Base-by-base conservation (phyloP, 1,140 invertebrate species). In the Calliphora vicina region DNA sequence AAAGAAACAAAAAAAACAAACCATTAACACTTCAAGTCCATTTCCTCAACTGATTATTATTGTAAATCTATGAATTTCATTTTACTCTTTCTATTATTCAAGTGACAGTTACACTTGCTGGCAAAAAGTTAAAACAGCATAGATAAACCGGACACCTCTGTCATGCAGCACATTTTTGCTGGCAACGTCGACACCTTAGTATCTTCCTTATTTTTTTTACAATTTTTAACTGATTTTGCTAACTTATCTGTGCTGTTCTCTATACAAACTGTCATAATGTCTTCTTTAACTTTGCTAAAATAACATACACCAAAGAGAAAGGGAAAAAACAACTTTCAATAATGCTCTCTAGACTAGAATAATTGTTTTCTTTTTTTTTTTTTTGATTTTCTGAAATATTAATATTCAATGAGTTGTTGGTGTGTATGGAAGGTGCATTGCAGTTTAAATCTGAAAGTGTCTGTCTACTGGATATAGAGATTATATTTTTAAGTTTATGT, bases 271-370 rank as follows among this genome's bases (percentile, higher is more conserved):
- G 61, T 67, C 61, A 67, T 67, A 67, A 67, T 67, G 61, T 67
- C 61, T 23, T 23, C 61, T 67, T 67, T 57, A 8, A 25, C 20
- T 67, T 67, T 20, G 61, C n/a, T 23, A 9, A 67, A 50, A 20
- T 10, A 57, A 17, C n/a, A 57, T 15, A 57, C 50, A 20, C 9
- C 23, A 67, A 67, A 23, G 25, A 8, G 20, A 25, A 67, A 25
- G 20, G n/a, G 50, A 15, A 57, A 23, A 67, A 67, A 67, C 61
- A 67, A 80, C 27, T 80, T 80, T 43, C 78, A 80, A 80, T 80
- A 80, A 80, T 80, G 78, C 78, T 80, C 78, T 50, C 42, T 12
- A 50, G 42, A 50, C 78, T 80, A 80, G 78, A 80, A 80, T 80
- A 80, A 80, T 80, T 80, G 78, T 80, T 80, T 80, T 80, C 61